Evolutionary conservation across 2,113 vertebrate species (phyloP).

Genomic region (Phrynosoma blainvillii): DNA sequence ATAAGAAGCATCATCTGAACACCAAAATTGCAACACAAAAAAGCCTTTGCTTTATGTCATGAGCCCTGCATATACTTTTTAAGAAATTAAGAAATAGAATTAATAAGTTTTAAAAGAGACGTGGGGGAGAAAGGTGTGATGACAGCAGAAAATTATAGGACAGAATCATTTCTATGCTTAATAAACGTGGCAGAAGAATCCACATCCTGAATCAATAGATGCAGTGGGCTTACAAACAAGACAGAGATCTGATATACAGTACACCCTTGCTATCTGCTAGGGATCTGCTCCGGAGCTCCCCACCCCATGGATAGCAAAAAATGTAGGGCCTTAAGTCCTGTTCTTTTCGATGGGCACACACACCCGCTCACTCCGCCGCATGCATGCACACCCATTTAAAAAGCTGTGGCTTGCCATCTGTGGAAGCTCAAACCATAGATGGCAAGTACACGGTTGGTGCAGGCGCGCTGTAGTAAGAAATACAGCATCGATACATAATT

Average conservation of each 20-base stretch:
- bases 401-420: no score
- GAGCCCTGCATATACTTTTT: constrained; percentile 18
- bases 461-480: not conserved
- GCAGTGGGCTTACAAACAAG: not conserved
- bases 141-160: not conserved
- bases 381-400: no score
- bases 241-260: not conserved
- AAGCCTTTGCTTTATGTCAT: not conserved
- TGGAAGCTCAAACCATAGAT: no score
- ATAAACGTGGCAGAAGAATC: not conserved
- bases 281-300: no score
- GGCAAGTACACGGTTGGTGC: no score
- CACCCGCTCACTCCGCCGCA: no score
- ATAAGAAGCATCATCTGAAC: not conserved
- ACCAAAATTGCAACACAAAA: not conserved
- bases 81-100: constrained; percentile 4
- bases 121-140: not conserved
- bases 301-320: no score
- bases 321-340: no score
- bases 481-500: not conserved
- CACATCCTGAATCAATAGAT: constrained; percentile 2
- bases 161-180: not conserved
- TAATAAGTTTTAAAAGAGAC: not conserved
- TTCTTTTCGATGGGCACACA: no score
- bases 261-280: no score